Percentiles rank a stretch among this genome's conserved stretches.
These are phyloP conservation scores for Scaeva pyrastri DNA, from an alignment of 2,888 invertebrate genomes.

Conservation along the genomic window DNA sequence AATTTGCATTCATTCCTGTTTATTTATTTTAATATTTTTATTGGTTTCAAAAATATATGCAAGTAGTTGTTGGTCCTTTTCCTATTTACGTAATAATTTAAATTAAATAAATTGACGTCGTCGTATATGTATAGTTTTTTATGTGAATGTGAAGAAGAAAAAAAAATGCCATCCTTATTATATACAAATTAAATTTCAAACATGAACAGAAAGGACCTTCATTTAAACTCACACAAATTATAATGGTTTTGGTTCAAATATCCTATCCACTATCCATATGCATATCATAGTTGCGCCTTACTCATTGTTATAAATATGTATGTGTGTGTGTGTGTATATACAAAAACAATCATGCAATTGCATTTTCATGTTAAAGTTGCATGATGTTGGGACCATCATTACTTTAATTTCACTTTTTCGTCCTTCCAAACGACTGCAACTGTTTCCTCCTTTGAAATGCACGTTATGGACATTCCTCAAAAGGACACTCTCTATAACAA, in stretches of 20 bases:
- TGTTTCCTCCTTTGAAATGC: constrained; percentile 35
- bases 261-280: no score
- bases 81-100: no score
- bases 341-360: constrained; percentile 43
- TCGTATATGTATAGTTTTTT: not conserved
- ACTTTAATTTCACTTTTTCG: constrained; percentile 32
- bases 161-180: not conserved
- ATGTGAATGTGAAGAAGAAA: not conserved
- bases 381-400: constrained; percentile 51
- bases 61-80: not conserved
- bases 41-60: not conserved
- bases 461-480: constrained; percentile 51
- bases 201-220: not conserved
- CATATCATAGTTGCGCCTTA: no score
- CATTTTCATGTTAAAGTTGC: constrained; percentile 64
- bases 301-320: no score
- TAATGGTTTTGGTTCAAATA: not conserved
- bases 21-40: constrained; percentile 13
- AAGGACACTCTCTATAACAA: constrained; percentile 16
- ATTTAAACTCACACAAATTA: not conserved
- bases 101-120: no score
- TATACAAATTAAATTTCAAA: not conserved
- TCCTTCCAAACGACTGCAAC: constrained; percentile 41
- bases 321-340: not conserved
- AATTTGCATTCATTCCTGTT: constrained; percentile 30